Base-by-base conservation (phyloP, 2,888 invertebrate genomes). In the Zygaena filipendulae region DNA sequence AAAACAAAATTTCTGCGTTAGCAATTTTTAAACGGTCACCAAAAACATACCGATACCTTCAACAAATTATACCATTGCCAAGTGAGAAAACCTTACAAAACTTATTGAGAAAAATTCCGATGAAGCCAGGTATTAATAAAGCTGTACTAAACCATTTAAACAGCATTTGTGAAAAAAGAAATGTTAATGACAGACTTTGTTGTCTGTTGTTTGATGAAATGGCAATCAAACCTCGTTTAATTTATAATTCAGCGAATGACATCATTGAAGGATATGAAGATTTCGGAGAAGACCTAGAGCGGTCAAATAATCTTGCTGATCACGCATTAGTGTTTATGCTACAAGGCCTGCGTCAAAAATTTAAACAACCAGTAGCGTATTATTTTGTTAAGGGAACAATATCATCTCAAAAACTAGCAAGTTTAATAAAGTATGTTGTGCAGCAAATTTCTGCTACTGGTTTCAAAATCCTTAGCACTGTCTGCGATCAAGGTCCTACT, bases 371-470 rank as follows among this genome's bases (percentile, higher is more conserved):
- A 3, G 16, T 40, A 10, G 38, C 39, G n/a, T 38, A 33, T 30
- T 46, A 39, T 22, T 43, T 46, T 35, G 32, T 37, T 1, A 34
- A 40, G 21, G 39, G 42, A 2, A 39, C 40, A 2, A 18, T 42
- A 2, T 32, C 36, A 1, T 33, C 40, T 0, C 13, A 30, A 26
- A 35, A 13, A 11, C 16, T 40, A 9, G 30, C 35, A 4, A 7
- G 11, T 3, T 10, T 39, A 3, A 38, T 39, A 6, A 38, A 33
- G 26, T 4, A 27, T 7, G 11, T 39, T 10, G 30, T 35, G 14
- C 18, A 19, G 11, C 28, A 31, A 18, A 21, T 33, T 6, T 4
- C 4, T 6, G 16, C 4, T 6, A 16, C 16, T 6, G 16, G 16
- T 16, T 16, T 16, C 5, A 16, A 16, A 16, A 7, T 16, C 7